Conservation (phyloP, 2,113 vertebrate genomes). For the Rhinopomastus cyanomelas region DNA sequence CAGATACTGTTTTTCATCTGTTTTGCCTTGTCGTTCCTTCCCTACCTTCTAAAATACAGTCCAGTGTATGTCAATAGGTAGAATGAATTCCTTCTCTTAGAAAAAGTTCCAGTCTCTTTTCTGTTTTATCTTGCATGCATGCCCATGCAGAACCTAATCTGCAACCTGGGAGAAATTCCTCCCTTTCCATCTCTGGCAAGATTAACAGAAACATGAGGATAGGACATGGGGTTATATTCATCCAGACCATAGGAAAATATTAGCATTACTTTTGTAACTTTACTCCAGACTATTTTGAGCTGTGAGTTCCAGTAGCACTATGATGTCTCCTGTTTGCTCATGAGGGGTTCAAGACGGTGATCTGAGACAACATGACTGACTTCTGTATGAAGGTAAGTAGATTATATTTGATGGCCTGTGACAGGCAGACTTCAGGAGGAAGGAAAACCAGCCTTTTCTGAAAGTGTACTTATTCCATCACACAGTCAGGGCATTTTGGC, state of each 20-base stretch:
- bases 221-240: neutral
- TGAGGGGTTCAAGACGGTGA: neutral
- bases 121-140: neutral
- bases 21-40: neutral
- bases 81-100: neutral
- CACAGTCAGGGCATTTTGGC: neutral
- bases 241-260: neutral
- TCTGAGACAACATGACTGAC: neutral
- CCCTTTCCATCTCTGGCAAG: neutral
- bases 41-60: neutral
- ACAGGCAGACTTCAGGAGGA: neutral
- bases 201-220: neutral
- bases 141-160: neutral
- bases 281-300: neutral
- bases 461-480: neutral
- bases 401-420: neutral
- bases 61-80: accelerated
- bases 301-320: neutral
- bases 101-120: neutral
- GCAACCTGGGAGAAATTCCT: neutral
- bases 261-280: neutral
- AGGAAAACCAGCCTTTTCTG: neutral
- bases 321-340: neutral
- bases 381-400: neutral
- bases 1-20: neutral